A percentile compares a stretch with the other conserved stretches of the same genome.
Evolutionary conservation across 2,113 vertebrate genomes (phyloP).

Genomic region (Coreoperca whiteheadi): DNA sequence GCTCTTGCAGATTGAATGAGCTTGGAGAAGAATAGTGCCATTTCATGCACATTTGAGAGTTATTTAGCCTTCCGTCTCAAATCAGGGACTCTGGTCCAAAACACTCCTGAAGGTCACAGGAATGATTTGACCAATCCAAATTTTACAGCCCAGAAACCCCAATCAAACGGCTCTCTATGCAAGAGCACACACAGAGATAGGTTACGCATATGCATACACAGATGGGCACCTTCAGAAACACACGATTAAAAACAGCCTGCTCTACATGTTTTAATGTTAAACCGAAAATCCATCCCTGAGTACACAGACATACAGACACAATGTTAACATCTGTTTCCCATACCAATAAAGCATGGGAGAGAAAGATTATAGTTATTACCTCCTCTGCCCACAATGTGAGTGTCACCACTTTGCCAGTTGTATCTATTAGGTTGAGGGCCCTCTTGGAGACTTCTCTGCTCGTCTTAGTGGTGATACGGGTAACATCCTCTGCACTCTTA

Average conservation of each 20-base stretch:
- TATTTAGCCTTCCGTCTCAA: slow-evolving; percentile 67
- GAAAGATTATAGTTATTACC: slow-evolving; percentile 77
- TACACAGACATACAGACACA: too few relatives aligned
- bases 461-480: slow-evolving; percentile 87
- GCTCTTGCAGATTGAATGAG: slow-evolving; percentile 66
- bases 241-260: slow-evolving; percentile 36
- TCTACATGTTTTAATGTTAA: slow-evolving; percentile 44
- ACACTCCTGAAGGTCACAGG: slow-evolving; percentile 65
- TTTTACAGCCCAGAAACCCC: slow-evolving; percentile 62
- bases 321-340: too few relatives aligned
- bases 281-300: slow-evolving; percentile 40
- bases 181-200: slow-evolving; percentile 15
- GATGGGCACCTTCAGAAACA: slow-evolving; percentile 42
- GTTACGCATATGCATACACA: slow-evolving; percentile 1
- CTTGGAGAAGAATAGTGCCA: slow-evolving; percentile 71
- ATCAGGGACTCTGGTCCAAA: slow-evolving; percentile 56
- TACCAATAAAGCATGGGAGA: too few relatives aligned
- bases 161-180: slow-evolving; percentile 46
- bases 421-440: slow-evolving; percentile 89
- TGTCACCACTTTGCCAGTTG: slow-evolving; percentile 88
- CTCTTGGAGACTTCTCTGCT: slow-evolving; percentile 92
- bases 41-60: slow-evolving; percentile 67
- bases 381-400: slow-evolving; percentile 92
- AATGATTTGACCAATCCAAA: slow-evolving; percentile 57
- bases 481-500: slow-evolving; percentile 89